These are phyloP conservation scores for Drosophila parvula DNA, from an alignment of 1,140 invertebrate species.

Conservation along the genomic window DNA sequence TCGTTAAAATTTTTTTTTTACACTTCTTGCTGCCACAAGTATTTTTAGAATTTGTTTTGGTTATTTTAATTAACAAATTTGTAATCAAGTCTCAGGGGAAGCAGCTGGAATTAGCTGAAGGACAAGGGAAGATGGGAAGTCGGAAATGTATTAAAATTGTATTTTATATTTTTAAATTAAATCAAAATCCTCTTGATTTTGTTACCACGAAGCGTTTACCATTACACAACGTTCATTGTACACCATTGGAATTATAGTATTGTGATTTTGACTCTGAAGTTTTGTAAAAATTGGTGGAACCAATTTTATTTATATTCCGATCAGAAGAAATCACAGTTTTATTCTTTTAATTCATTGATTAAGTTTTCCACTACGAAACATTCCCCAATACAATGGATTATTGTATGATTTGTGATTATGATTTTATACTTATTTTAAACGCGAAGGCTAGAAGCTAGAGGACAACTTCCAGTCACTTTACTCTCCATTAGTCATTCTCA, in stretches of 20 bases:
- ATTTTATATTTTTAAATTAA: constrained; percentile 24
- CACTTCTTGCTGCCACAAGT: constrained; percentile 8
- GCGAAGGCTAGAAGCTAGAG: background rate
- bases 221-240: constrained; percentile 8
- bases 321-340: background rate
- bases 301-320: background rate
- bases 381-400: constrained; percentile 10
- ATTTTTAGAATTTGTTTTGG: background rate
- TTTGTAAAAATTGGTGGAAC: background rate
- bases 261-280: constrained; percentile 28
- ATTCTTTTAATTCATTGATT: constrained; percentile 8
- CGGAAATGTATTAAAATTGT: background rate
- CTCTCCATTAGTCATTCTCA: constrained; percentile 15
- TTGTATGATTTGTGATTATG: constrained; percentile 41
- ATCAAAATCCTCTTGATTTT: background rate
- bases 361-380: background rate
- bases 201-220: background rate
- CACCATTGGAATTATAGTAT: constrained; percentile 12
- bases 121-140: background rate
- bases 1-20: constrained; percentile 12
- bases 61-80: constrained; percentile 18
- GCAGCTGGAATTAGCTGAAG: constrained; percentile 4
- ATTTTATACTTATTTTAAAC: constrained; percentile 33
- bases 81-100: background rate
- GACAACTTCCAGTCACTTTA: constrained; percentile 32